Percentiles rank a stretch among this genome's conserved stretches.
Evolutionary conservation across 2,113 vertebrate genomes (phyloP).

Genomic region (Naja naja): DNA sequence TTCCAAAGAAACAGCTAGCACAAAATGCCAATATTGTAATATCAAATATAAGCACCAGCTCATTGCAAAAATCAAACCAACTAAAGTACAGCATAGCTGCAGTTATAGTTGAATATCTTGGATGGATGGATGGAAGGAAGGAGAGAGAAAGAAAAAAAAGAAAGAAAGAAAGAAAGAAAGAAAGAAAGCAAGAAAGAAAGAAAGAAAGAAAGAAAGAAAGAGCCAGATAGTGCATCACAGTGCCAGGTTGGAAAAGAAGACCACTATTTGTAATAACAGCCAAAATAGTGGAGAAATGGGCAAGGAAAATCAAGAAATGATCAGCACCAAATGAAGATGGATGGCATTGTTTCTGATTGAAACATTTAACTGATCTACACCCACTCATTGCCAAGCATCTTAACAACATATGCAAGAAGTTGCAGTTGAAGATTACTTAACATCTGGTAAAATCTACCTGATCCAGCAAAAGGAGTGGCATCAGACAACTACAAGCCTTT

Average conservation of each 20-base stretch:
- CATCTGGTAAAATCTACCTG: not conserved
- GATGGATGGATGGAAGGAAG: not conserved
- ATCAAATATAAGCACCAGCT: too few species aligned
- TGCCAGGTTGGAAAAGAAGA: not conserved
- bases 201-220: too few species aligned
- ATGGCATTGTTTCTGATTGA: not conserved
- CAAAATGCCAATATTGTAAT: too few species aligned
- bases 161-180: too few species aligned
- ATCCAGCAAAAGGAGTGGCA: not conserved
- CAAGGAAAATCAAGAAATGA: not conserved
- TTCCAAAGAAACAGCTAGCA: too few species aligned
- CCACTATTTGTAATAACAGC: not conserved
- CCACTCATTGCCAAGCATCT: not conserved
- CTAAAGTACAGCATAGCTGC: too few species aligned
- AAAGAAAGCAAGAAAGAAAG: too few species aligned
- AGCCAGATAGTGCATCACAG: too few species aligned
- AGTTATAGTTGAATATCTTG: not conserved
- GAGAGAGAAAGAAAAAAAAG: rapidly evolving
- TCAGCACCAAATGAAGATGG: not conserved
- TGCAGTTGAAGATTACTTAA: not conserved
- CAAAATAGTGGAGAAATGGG: not conserved
- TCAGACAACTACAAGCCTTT: not conserved
- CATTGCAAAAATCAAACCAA: too few species aligned
- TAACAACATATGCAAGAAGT: not conserved
- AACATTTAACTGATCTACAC: not conserved